Percentiles rank a stretch among this genome's conserved stretches.
Evolutionary conservation across 2,888 invertebrate species (phyloP).

Genomic region (Atrina japonica): DNA sequence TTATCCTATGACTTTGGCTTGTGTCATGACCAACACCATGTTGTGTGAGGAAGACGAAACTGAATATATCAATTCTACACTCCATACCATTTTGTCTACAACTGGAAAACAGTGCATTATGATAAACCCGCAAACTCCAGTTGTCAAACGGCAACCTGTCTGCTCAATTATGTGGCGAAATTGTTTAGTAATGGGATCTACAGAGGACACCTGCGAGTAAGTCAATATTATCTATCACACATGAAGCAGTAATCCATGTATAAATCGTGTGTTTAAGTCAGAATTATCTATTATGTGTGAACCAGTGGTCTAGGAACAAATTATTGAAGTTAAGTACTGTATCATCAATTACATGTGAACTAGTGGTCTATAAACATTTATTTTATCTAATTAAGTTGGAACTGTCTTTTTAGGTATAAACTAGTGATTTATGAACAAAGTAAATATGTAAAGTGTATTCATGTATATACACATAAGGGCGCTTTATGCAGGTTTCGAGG

Average conservation of each 20-base stretch:
- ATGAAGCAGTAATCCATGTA: no score
- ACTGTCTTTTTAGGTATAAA: no score
- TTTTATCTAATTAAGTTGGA: no score
- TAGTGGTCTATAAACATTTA: no score
- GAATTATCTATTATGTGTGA: no score
- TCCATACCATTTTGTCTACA: conserved; percentile 22
- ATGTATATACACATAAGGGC: no score
- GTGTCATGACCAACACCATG: conserved; percentile 20
- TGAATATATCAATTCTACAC: conserved; percentile 16
- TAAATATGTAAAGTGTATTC: not conserved
- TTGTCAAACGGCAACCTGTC: not conserved
- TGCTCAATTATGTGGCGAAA: conserved; percentile 5
- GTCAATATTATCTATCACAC: not conserved
- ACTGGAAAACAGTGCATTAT: conserved; percentile 24
- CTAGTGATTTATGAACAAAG: no score
- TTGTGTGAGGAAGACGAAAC: conserved; percentile 15
- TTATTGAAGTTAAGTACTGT: no score
- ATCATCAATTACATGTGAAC: not conserved
- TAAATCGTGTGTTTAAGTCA: no score
- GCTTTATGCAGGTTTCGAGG: no score
- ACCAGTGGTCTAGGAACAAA: no score
- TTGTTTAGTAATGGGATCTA: conserved; percentile 9
- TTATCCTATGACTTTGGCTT: conserved; percentile 18
- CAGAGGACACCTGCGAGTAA: conserved; percentile 18
- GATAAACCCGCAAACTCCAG: not conserved